phyloP scores from a whole-genome alignment of 2,113 vertebrate species.

The Tilapia sparmanii region DNA sequence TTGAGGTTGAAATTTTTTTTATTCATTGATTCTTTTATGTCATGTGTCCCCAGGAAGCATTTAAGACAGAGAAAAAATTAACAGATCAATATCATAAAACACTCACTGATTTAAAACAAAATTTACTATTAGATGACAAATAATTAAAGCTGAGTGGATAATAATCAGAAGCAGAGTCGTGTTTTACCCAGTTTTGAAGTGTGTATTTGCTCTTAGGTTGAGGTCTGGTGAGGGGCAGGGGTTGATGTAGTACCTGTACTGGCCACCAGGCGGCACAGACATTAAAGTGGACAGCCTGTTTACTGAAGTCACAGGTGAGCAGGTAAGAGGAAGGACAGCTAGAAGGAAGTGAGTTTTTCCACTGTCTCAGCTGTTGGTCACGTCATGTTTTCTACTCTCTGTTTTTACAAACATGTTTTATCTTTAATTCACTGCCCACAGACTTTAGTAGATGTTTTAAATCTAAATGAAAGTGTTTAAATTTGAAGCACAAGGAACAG shows the following conservation, averaged over 20 bases:
- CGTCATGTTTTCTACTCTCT: accelerated
- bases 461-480: neutral
- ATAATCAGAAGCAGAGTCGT: neutral
- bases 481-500: neutral
- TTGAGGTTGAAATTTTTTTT: neutral
- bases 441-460: neutral
- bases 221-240: accelerated
- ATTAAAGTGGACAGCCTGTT: neutral
- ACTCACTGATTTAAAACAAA: accelerated
- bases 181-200: neutral
- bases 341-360: neutral
- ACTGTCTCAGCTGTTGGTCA: accelerated
- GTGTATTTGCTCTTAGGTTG: accelerated
- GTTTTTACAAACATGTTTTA: neutral
- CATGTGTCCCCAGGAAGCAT: accelerated
- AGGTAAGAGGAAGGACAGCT: accelerated
- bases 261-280: neutral
- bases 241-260: accelerated
- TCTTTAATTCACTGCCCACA: accelerated
- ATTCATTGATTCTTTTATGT: accelerated
- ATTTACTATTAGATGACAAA: accelerated
- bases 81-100: neutral
- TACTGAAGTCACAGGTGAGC: neutral
- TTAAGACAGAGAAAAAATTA: accelerated
- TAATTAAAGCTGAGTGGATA: accelerated